These are phyloP conservation scores for Liposcelis brunnea DNA, from an alignment of 2,888 invertebrate species.

Conservation along the genomic window DNA sequence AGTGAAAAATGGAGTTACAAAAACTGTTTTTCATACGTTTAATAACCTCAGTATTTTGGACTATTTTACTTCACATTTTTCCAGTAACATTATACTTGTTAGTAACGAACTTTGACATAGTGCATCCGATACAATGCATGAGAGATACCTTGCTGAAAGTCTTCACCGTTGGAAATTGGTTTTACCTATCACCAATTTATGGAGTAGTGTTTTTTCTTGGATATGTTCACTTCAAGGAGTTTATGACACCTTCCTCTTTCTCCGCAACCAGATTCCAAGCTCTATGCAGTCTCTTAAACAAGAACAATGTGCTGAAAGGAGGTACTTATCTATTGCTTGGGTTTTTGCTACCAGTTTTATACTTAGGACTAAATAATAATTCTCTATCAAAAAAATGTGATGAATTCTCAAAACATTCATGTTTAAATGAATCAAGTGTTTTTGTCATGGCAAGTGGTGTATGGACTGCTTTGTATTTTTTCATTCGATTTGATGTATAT, in stretches of 20 bases:
- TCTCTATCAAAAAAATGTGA: neutral
- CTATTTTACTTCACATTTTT: too few species aligned
- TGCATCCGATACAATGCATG: too few species aligned
- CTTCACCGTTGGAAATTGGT: slow-evolving; percentile 42
- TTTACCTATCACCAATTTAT: slow-evolving; percentile 44
- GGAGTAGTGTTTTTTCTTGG: slow-evolving; percentile 50
- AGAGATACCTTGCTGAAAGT: too few species aligned
- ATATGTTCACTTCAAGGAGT: slow-evolving; percentile 51
- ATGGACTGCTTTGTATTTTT: slow-evolving; percentile 46
- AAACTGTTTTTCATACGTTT: too few species aligned
- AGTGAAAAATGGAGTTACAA: too few species aligned
- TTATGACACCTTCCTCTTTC: slow-evolving; percentile 40
- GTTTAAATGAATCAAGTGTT: slow-evolving; percentile 46
- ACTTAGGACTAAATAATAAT: neutral
- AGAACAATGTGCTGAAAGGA: neutral
- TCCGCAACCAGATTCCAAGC: slow-evolving; percentile 15
- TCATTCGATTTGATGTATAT: slow-evolving; percentile 36
- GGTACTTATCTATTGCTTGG: neutral
- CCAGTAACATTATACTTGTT: too few species aligned
- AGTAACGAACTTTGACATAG: too few species aligned
- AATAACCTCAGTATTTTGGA: too few species aligned
- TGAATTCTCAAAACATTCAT: slow-evolving; percentile 22
- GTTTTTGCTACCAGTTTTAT: neutral
- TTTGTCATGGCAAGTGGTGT: slow-evolving; percentile 49
- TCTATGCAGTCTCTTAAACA: neutral